These are phyloP conservation scores for Synanceia verrucosa DNA, from an alignment of 2,797 vertebrate species.

Conservation along the genomic window DNA sequence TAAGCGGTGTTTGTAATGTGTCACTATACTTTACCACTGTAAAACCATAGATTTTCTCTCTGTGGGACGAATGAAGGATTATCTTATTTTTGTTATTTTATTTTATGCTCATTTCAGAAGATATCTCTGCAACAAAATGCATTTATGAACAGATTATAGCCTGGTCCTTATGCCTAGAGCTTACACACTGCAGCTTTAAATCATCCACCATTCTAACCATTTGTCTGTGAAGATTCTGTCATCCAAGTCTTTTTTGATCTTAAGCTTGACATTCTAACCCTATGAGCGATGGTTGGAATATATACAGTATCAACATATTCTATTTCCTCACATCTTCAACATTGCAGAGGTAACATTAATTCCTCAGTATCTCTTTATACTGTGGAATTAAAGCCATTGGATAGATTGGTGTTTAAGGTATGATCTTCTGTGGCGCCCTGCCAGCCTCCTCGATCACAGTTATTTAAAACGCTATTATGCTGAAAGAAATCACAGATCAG, in stretches of 20 bases:
- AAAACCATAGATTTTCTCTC: too few species aligned
- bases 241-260: too few species aligned
- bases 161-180: background rate
- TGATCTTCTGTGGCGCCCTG: constrained; percentile 11
- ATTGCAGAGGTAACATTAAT: constrained; percentile 13
- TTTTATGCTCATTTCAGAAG: background rate
- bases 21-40: too few species aligned
- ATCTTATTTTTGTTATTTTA: too few species aligned
- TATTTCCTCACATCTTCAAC: background rate
- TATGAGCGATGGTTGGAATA: too few species aligned
- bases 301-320: too few species aligned
- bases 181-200: background rate
- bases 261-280: too few species aligned
- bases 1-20: too few species aligned
- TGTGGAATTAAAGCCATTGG: constrained; percentile 12
- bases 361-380: constrained; percentile 6
- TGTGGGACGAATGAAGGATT: too few species aligned
- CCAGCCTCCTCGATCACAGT: constrained; percentile 9
- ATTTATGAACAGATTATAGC: too few species aligned
- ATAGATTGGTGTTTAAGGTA: constrained; percentile 31
- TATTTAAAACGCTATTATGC: constrained; percentile 32
- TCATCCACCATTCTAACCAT: background rate
- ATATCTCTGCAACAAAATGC: background rate
- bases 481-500: constrained; percentile 3
- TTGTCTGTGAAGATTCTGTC: too few species aligned